Evolutionary conservation across 2,888 invertebrate species (phyloP).

Genomic region (Tromatobia lineatoria): DNA sequence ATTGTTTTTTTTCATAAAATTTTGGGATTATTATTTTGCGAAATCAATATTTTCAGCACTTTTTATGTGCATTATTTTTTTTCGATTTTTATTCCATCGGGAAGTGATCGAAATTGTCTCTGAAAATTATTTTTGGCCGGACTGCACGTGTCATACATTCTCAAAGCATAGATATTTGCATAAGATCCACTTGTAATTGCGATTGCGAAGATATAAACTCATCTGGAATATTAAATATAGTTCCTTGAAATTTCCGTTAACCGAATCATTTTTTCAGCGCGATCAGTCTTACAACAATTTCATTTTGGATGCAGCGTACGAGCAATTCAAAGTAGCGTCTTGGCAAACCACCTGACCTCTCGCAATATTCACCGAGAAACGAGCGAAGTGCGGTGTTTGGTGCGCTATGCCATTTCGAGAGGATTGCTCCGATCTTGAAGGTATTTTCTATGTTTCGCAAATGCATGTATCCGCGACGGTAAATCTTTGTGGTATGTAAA

Average conservation of each 20-base stretch:
- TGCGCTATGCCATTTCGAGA: slow-evolving; percentile 28
- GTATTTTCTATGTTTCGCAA: slow-evolving; percentile 19
- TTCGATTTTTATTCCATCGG: too few species aligned
- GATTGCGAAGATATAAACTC: too few species aligned
- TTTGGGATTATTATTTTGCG: too few species aligned
- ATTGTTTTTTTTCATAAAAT: too few species aligned
- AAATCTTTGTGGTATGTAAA: not conserved
- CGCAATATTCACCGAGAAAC: slow-evolving; percentile 25
- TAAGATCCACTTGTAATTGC: too few species aligned
- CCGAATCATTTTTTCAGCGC: slow-evolving; percentile 2
- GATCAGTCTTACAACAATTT: slow-evolving; percentile 1
- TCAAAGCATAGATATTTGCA: too few species aligned
- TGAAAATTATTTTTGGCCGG: too few species aligned
- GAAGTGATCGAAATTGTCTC: too few species aligned
- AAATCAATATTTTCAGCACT: too few species aligned
- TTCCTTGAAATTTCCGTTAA: not conserved
- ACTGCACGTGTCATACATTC: too few species aligned
- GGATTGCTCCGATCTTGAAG: slow-evolving; percentile 12
- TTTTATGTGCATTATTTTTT: too few species aligned
- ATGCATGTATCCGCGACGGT: slow-evolving; percentile 10
- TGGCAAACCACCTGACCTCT: not conserved
- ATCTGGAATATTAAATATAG: not conserved
- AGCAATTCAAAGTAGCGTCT: slow-evolving; percentile 14
- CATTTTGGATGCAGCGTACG: not conserved
- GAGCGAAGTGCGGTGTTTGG: slow-evolving; percentile 8